phyloP scores from a whole-genome alignment of 2,888 invertebrate species.

The Aethes cnicana region DNA sequence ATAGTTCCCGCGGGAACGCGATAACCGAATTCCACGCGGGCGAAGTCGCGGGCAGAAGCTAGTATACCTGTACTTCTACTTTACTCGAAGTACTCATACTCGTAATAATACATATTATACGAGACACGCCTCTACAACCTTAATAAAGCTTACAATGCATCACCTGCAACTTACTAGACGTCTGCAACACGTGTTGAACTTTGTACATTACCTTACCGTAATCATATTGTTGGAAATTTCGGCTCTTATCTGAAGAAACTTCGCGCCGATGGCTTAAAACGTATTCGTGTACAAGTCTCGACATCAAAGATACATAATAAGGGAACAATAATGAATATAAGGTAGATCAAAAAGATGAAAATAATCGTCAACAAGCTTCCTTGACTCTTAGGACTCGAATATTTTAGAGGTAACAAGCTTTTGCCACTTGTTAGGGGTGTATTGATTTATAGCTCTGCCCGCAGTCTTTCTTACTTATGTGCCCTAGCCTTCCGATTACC shows the following conservation, averaged over 20 bases:
- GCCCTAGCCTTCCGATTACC: too few relatives aligned
- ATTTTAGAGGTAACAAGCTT: too few relatives aligned
- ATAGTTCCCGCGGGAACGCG: too few relatives aligned
- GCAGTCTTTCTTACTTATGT: too few relatives aligned
- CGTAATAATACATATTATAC: not conserved
- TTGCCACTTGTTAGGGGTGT: too few relatives aligned
- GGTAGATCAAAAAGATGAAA: conserved; percentile 14
- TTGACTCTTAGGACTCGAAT: too few relatives aligned
- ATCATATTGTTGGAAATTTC: conserved; percentile 31
- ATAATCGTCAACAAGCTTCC: conserved; percentile 1
- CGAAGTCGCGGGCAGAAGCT: too few relatives aligned
- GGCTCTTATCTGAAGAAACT: conserved; percentile 29
- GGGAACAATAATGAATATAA: conserved; percentile 15
- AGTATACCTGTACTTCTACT: too few relatives aligned
- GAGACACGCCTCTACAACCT: not conserved
- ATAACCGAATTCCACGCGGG: too few relatives aligned
- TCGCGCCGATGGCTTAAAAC: conserved; percentile 11
- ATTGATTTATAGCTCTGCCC: too few relatives aligned
- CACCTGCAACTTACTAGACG: conserved; percentile 8
- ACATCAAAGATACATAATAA: conserved; percentile 18
- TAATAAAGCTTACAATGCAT: conserved; percentile 7
- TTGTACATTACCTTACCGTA: conserved; percentile 32
- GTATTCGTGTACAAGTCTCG: conserved; percentile 12
- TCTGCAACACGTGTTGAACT: conserved; percentile 30
- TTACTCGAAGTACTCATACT: not conserved